These are phyloP conservation scores for Seriola rivoliana DNA, from an alignment of 2,113 vertebrate species.

Conservation along the genomic window DNA sequence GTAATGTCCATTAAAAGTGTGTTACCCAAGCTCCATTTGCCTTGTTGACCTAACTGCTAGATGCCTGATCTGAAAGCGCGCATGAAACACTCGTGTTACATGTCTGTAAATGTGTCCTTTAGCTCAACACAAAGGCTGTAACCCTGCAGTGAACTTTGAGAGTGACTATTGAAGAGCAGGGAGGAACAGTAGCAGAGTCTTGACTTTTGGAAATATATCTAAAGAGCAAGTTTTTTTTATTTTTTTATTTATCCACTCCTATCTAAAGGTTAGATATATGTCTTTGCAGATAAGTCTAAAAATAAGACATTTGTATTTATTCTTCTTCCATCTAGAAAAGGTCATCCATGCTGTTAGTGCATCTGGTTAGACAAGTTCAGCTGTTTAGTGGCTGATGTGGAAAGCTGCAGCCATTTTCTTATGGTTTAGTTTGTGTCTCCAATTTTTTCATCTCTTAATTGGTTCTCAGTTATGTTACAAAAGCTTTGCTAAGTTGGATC, in stretches of 20 bases:
- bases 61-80: neutral
- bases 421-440: too few relatives aligned
- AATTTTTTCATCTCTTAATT: neutral
- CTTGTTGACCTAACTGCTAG: neutral
- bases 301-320: slow-evolving; percentile 24
- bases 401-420: neutral
- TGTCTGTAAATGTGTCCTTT: neutral
- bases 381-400: neutral
- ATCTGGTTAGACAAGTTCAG: neutral
- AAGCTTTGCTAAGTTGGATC: neutral
- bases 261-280: slow-evolving; percentile 26
- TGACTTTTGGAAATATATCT: neutral
- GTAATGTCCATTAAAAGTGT: neutral
- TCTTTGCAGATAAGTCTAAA: slow-evolving; percentile 16
- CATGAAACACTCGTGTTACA: neutral
- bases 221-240: neutral
- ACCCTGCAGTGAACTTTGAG: neutral
- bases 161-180: neutral
- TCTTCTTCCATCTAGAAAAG: slow-evolving; percentile 7
- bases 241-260: neutral
- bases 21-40: neutral
- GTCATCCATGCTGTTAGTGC: neutral
- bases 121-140: neutral
- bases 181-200: neutral
- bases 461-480: neutral